phyloP scores from a whole-genome alignment of 2,797 vertebrate genomes.

The Spea hammondii region DNA sequence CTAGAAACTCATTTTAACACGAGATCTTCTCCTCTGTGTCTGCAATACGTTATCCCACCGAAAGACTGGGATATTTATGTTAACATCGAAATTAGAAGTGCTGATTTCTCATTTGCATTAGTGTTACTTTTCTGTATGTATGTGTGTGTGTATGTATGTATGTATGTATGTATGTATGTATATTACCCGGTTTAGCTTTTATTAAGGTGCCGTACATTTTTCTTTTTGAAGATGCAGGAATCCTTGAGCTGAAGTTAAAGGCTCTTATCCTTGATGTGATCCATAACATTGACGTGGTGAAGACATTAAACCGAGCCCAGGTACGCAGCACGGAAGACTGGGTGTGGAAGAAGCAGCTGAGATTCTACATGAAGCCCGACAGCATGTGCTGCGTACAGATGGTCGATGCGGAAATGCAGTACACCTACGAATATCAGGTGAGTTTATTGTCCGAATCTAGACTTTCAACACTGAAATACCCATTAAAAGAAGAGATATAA shows the following conservation, averaged over 20 bases:
- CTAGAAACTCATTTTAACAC: too few relatives aligned
- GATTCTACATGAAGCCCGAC: constrained; percentile 85
- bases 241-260: constrained; percentile 90
- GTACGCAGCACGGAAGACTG: constrained; percentile 77
- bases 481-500: too few relatives aligned
- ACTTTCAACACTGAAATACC: too few relatives aligned
- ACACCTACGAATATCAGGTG: constrained; percentile 97
- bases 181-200: background rate
- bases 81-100: too few relatives aligned
- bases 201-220: background rate
- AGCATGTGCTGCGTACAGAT: constrained; percentile 82
- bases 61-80: too few relatives aligned
- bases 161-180: too few relatives aligned
- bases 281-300: constrained; percentile 92
- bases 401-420: constrained; percentile 91
- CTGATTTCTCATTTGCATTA: too few relatives aligned
- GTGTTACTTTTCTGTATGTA: too few relatives aligned
- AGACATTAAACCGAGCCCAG: constrained; percentile 78
- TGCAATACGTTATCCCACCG: too few relatives aligned
- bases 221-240: constrained; percentile 72
- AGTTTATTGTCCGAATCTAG: background rate
- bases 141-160: too few relatives aligned
- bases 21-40: too few relatives aligned
- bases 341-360: constrained; percentile 91
- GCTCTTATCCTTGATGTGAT: constrained; percentile 92